Evolutionary conservation across 1,140 invertebrate genomes (phyloP), one percentile per base, ranked within the genome.

Genomic region (Hydropsyche tenuis): DNA sequence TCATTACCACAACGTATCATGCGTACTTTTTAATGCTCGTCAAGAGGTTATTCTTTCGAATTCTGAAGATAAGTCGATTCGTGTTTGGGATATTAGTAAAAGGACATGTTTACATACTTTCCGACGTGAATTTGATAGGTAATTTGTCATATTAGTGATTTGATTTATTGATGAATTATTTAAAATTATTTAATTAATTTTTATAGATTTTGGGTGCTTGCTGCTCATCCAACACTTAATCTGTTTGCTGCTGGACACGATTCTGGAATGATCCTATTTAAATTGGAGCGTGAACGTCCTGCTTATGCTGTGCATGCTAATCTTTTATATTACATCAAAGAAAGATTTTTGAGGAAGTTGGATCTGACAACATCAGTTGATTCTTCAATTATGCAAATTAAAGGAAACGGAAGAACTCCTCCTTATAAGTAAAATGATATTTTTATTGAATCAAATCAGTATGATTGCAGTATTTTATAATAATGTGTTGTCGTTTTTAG

Each of bases 1-100:
- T 0, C 98, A 99, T 84, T 99, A 99, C 85, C 98, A 99, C 85
- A 99, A 99, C 84, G 97, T 99, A 0, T 99, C 97, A 0, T 99
- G 97, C 81, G 96, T 96, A 0, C 82, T 99, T 6, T 99, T 99
- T 84, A 98, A 99, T 86, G 97, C 98, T 0, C 87, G 96, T 16
- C 96, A 99, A 84, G 98, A 99, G 80, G 85, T 99, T 6, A 98
- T 99, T 76, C 85, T 99, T 6, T 98, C 96, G 27, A 99, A 99
- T 84, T 95, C 96, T 51, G 98, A 99, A 82, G 98, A 99, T 84
- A 98, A 96, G 82, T 97, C 94, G 80, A 98, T 99, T 78, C 86
- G 97, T 5, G 95, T 99, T 0, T 99, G 98, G 98, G 98, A 99
- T 83, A 96, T 99, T 93, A 94, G 94, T 14, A 99, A 99, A 85